phyloP scores from a whole-genome alignment of 2,888 invertebrate genomes.

The Nemapogon koenigi region DNA sequence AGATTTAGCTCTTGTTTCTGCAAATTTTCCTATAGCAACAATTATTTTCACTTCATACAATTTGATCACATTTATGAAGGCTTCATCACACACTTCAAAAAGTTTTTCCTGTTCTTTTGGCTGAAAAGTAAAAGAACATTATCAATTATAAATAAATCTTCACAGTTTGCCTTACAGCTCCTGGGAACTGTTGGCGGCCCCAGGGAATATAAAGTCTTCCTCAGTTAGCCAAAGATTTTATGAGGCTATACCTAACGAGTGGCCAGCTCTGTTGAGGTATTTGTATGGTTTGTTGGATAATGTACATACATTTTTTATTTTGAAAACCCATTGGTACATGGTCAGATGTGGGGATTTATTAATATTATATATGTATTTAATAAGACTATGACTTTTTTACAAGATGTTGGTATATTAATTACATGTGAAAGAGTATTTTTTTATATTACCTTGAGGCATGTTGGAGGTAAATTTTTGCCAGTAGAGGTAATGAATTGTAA shows the following conservation, averaged over 20 bases:
- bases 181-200: too few relatives aligned
- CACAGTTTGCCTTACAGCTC: too few relatives aligned
- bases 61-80: conserved; percentile 64
- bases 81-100: conserved; percentile 63
- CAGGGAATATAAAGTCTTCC: too few relatives aligned
- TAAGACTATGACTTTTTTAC: background rate
- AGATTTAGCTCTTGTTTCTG: conserved; percentile 59
- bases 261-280: too few relatives aligned
- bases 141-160: background rate
- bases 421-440: conserved; percentile 11
- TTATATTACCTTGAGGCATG: conserved; percentile 68
- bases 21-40: conserved; percentile 75
- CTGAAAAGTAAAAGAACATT: conserved; percentile 29
- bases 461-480: conserved; percentile 79
- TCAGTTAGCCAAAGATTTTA: too few relatives aligned
- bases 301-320: too few relatives aligned
- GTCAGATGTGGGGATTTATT: too few relatives aligned
- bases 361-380: too few relatives aligned
- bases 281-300: too few relatives aligned
- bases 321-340: too few relatives aligned
- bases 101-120: conserved; percentile 42
- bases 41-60: conserved; percentile 69
- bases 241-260: too few relatives aligned
- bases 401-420: background rate
- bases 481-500: conserved; percentile 71